Evolutionary conservation across 2,888 invertebrate genomes (phyloP).

Genomic region (Labia minor): DNA sequence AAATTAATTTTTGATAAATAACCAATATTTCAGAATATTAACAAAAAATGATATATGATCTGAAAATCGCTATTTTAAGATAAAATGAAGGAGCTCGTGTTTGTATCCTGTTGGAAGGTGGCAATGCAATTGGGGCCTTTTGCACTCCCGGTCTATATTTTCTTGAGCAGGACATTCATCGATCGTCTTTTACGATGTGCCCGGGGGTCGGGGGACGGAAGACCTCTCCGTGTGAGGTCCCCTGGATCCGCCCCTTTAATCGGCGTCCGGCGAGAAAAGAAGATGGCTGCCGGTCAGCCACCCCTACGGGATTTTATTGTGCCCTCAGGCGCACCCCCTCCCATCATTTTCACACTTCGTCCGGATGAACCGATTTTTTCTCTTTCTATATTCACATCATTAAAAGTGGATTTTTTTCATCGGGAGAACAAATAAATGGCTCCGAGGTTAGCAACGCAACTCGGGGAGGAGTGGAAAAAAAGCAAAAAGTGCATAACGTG

Average conservation of each 20-base stretch:
- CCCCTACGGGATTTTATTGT: background rate
- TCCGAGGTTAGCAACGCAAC: background rate
- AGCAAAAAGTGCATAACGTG: too few species aligned
- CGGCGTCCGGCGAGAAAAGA: background rate
- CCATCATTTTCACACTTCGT: constrained; percentile 2
- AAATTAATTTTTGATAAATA: too few species aligned
- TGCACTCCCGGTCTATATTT: too few species aligned
- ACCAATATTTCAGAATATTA: too few species aligned
- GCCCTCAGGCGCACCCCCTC: background rate
- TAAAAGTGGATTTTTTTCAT: background rate
- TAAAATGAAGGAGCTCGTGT: too few species aligned
- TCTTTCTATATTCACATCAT: constrained; percentile 1
- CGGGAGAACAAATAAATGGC: background rate
- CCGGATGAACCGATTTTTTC: background rate
- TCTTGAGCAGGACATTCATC: too few species aligned
- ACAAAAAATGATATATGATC: too few species aligned
- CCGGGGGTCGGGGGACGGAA: background rate
- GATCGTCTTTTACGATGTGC: too few species aligned
- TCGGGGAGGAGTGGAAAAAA: too few species aligned
- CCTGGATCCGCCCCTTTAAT: background rate
- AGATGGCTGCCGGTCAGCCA: background rate
- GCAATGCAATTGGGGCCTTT: too few species aligned
- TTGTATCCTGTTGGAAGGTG: too few species aligned
- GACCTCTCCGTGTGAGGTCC: background rate
- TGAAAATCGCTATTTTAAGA: too few species aligned